Base-by-base conservation (phyloP, 1,140 invertebrate genomes). In the Olivierus martensii region DNA sequence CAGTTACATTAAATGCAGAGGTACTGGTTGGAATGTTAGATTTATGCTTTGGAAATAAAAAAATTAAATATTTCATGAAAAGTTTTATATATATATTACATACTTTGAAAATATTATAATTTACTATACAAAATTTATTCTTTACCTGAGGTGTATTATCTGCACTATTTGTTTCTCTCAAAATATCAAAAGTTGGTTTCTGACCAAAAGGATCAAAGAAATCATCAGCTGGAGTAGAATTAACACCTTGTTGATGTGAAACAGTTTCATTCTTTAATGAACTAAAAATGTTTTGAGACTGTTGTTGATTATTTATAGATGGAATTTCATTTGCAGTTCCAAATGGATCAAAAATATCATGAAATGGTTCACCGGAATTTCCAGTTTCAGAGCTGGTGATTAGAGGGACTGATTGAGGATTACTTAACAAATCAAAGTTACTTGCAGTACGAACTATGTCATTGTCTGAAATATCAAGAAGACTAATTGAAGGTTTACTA, bases 361-460 rank as follows among this genome's bases (percentile, higher is more conserved):
- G 5, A 22, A 41, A 41, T 41, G 6, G 5, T 15, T n/a, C 14
- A 1, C 9, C 12, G 14, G 39, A 41, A 41, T 41, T 9, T 12
- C 6, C 14, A 15, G 28, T 9, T 6, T 4, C 28, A 28, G 28
- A 6, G 28, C 28, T 28, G 4, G 28, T 28, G 9, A 57, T 53
- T 14, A 53, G 18, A 5, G 55, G 55, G 17, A 53, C 51, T 19
- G 49, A 18, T 19, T 21, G 42, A 19, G 56, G 49, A 36, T 55
- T 54, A 34, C 35, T 58, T 7, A 58, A 45, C 6, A 58, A 43
- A 46, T 58, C 53, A 52, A 58, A 58, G 42, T 58, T 58, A 21
- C 51, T 58, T 45, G 50, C 6, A 34, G 39, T 10, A 51, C 14
- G 12, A 15, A 38, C 44, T 14, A 49, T 51, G 21, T 59, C 49